These are phyloP conservation scores for Paralichthys olivaceus DNA, from an alignment of 2,113 vertebrate species.

Conservation along the genomic window DNA sequence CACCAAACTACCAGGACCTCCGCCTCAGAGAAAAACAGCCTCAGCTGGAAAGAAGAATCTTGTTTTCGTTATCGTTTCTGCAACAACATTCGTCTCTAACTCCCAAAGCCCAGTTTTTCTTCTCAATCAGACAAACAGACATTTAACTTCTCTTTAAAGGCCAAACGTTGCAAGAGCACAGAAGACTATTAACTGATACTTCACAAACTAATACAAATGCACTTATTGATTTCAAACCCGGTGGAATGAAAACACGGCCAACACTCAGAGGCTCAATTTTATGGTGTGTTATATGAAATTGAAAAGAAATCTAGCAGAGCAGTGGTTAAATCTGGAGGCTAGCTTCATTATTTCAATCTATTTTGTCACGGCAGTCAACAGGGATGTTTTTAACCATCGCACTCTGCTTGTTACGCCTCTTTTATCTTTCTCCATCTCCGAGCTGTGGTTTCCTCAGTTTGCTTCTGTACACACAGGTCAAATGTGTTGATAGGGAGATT, in stretches of 20 bases:
- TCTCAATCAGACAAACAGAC: background rate
- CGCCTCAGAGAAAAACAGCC: background rate
- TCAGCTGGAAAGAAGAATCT: background rate
- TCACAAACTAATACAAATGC: conserved; percentile 43
- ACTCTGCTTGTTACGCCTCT: too few relatives aligned
- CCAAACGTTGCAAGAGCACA: background rate
- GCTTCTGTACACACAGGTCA: too few relatives aligned
- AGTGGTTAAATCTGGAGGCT: background rate
- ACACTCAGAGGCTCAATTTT: conserved; percentile 21
- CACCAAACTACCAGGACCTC: background rate
- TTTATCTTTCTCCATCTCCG: background rate
- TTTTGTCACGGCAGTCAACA: conserved; percentile 24
- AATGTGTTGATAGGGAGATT: too few relatives aligned
- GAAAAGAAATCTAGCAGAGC: background rate
- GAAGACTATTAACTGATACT: conserved; percentile 12
- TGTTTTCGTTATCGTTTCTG: conserved; percentile 15
- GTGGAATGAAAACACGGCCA: conserved; percentile 37
- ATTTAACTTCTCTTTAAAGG: conserved; percentile 34
- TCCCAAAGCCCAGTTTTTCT: conserved; percentile 9
- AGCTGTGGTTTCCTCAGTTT: background rate
- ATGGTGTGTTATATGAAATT: conserved; percentile 26
- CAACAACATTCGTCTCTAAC: conserved; percentile 11
- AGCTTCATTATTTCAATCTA: conserved; percentile 43
- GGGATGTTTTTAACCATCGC: conserved; percentile 13
- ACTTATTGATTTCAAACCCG: conserved; percentile 47